Evolutionary conservation across 1,140 invertebrate genomes (phyloP), one percentile per base, ranked within the genome.

Genomic region (Asobara japonica): DNA sequence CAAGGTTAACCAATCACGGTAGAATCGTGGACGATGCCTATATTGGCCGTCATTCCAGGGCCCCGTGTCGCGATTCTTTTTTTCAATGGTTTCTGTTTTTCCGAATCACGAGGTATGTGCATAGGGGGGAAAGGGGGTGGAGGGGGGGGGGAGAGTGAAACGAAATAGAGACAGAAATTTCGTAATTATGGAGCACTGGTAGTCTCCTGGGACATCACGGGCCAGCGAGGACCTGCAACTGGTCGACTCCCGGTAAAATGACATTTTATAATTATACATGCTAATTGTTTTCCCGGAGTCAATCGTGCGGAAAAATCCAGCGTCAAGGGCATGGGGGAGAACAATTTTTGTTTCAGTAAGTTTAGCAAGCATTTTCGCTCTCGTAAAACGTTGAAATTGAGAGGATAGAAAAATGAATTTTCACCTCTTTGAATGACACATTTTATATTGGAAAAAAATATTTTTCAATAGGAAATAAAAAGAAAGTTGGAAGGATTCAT

Each of bases 181-280:
- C 78, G 78, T 82, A 81, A 82, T 82, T 82, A 82, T 84, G 80
- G 77, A 83, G 81, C 77, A 78, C 78, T 76, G 77, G 79, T 79
- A 78, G 75, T 78, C 82, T 79, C 81, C 38, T 73, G 80, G 81
- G 80, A 83, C 78, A 77, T 80, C 77, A 83, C 77, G 69, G 36
- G 75, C 79, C 74, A 72, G 78, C 79, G 29, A 56, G 18, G 25
- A 20, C 18, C 48, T 45, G 36, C 22, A n/a, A 29, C 65, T 27
- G 18, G 4, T 56, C 31, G 45, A 20, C 7, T 62, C 13, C n/a
- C 76, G 79, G 78, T 78, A 83, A 80, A 83, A 82, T 85, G 80
- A 78, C 84, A 79, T 84, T 83, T 87, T 84, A 65, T 65, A 86
- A 87, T 87, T 87, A 87, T 86, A 80, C 84, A 86, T 85, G 86